Evolutionary conservation across 2,113 vertebrate species (phyloP).

Genomic region (Tiliqua scincoides): DNA sequence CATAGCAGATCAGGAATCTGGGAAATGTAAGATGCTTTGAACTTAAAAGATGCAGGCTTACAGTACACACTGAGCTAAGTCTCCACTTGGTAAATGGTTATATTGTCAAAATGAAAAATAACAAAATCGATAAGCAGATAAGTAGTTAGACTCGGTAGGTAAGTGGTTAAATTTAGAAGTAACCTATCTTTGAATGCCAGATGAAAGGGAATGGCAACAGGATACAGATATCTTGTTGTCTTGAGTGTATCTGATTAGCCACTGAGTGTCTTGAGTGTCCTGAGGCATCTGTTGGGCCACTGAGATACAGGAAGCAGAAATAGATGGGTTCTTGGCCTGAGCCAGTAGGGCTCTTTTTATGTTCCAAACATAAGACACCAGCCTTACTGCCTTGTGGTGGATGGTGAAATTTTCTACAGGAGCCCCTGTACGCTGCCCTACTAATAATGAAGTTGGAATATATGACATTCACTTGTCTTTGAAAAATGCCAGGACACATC

Average conservation of each 20-base stretch:
- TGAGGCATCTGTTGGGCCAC: too few species aligned
- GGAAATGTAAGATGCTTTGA: background rate
- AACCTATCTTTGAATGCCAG: too few species aligned
- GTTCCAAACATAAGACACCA: background rate
- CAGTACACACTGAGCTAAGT: too few species aligned
- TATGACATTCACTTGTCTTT: background rate
- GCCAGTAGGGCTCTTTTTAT: background rate
- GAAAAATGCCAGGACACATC: background rate
- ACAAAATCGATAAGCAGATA: background rate
- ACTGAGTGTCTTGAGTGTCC: too few species aligned
- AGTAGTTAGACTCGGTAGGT: too few species aligned
- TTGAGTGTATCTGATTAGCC: too few species aligned
- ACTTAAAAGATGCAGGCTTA: background rate
- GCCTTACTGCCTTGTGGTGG: background rate
- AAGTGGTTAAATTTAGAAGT: too few species aligned
- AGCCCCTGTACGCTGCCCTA: background rate
- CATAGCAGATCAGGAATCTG: background rate
- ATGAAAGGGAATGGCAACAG: too few species aligned
- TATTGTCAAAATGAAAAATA: background rate
- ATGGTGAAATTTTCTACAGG: background rate
- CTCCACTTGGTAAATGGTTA: background rate
- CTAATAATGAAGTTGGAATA: background rate
- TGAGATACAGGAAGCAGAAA: too few species aligned
- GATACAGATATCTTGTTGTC: too few species aligned
- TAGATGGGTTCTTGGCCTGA: too few species aligned